Base-by-base conservation (phyloP, 2,888 invertebrate species). In the Matsumyia berberina region DNA sequence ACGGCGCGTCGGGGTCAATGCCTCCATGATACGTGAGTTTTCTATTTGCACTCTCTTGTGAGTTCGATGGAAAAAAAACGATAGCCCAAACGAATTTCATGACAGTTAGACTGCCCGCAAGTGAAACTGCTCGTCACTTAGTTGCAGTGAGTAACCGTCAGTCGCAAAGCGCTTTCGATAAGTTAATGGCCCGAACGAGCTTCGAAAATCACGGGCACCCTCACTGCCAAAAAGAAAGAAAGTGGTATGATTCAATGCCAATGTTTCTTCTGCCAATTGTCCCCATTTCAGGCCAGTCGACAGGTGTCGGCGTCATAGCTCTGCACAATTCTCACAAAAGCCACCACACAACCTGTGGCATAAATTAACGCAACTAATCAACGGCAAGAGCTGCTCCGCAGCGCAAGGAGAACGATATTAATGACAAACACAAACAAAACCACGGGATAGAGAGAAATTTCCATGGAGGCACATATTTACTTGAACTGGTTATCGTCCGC, bases 171-270 rank as follows among this genome's bases (percentile, higher is more conserved):
- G 77, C 58, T 77, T 82, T 77, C 77, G 53, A 60, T 72, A 46
- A 72, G 37, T 66, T 53, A 76, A 82, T 44, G 66, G 66, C 31
- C 66, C 70, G 55, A 62, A 37, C 70, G 8, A 39, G n/a, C 35
- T 42, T 8, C 15, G 19, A 51, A 51, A 67, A 49, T 62, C 11
- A 76, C 44, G 66, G 37, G 46, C 53, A 35, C 70, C 70, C 78
- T 78, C 69, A 51, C 42, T 64, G 76, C 78, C 67, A 73, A 83
- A 78, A 69, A 58, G 53, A 78, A 78, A 83, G 82, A 83, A 83
- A 83, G 82, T 83, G 82, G 12, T 83, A 67, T 83, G 82, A 83
- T 66, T 78, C 82, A 73, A 83, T 77, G 77, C 66, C 66, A 66
- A 64, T 55, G 46, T 39, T 35, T 70, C 12, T 29, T 58, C 69